A percentile compares a stretch with the other conserved stretches of the same genome.
phyloP scores from a whole-genome alignment of 2,797 vertebrate species.

The Limosa lapponica region DNA sequence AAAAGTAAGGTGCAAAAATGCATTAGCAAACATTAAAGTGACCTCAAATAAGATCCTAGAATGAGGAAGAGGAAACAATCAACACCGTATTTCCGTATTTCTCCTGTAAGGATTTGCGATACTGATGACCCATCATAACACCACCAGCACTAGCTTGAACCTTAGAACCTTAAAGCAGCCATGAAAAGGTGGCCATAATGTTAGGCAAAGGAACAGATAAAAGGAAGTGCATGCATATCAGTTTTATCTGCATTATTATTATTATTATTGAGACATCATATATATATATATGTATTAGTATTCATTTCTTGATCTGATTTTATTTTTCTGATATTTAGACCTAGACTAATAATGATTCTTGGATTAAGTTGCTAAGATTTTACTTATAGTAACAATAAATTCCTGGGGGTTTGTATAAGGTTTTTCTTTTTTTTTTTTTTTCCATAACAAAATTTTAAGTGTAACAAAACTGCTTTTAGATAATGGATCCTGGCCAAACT shows the following conservation, averaged over 20 bases:
- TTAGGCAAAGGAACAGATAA: not conserved
- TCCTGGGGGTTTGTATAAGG: accelerated
- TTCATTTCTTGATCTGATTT: not conserved
- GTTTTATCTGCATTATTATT: not conserved
- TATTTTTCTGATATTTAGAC: not conserved
- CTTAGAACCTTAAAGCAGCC: not conserved
- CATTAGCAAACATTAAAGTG: not conserved
- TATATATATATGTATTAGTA: not conserved
- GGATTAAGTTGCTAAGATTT: not conserved
- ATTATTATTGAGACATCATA: not conserved
- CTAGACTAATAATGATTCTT: not conserved
- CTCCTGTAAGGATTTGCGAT: not conserved
- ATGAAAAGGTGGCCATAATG: not conserved
- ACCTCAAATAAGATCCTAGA: not conserved
- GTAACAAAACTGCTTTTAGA: not conserved
- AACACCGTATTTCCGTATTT: too few relatives aligned
- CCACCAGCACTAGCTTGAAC: not conserved
- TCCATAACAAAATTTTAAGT: not conserved
- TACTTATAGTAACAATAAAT: not conserved
- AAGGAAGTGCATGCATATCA: not conserved
- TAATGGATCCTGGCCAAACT: not conserved
- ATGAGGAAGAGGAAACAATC: not conserved
- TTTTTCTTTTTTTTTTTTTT: not conserved
- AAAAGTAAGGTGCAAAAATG: not conserved
- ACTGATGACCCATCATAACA: not conserved